A percentile compares a stretch with the other conserved stretches of the same genome.
phyloP scores from a whole-genome alignment of 2,797 vertebrate genomes.

The Lates japonicus region DNA sequence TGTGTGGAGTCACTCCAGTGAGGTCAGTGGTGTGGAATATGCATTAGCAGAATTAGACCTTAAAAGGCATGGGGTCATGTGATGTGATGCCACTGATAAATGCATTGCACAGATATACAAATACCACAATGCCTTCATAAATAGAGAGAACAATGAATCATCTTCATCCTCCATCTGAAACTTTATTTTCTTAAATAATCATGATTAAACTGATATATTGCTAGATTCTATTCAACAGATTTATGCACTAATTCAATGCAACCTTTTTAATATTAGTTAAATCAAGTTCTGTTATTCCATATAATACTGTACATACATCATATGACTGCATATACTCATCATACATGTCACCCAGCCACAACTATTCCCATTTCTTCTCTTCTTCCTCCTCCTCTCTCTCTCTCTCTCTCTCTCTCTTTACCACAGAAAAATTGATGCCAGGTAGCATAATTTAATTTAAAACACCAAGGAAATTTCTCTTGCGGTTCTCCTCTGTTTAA shows the following conservation, averaged over 20 bases:
- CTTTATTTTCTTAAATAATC: not conserved
- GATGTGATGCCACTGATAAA: not conserved
- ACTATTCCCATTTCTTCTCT: not conserved
- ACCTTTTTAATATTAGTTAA: not conserved
- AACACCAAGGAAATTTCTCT: constrained; percentile 14
- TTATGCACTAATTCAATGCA: not conserved
- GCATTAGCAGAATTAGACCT: constrained; percentile 42
- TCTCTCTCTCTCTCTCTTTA: not conserved
- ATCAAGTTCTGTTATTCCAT: not conserved
- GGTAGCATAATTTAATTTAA: constrained; percentile 4
- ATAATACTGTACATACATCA: not conserved
- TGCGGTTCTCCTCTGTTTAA: constrained; percentile 15
- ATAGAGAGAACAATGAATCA: not conserved
- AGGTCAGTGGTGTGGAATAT: constrained; percentile 9
- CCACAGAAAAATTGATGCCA: not conserved
- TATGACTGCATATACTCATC: not conserved
- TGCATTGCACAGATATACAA: not conserved
- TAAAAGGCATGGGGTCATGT: constrained; percentile 21
- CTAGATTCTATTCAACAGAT: not conserved
- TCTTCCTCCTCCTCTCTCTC: not conserved
- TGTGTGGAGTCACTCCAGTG: not conserved
- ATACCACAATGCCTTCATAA: not conserved
- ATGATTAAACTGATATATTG: not conserved
- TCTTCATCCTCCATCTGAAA: not conserved
- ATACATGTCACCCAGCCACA: not conserved